A percentile compares a stretch with the other conserved stretches of the same genome.
These are phyloP conservation scores for Agrochola lychnidis DNA, from an alignment of 2,888 invertebrate genomes.

Conservation along the genomic window DNA sequence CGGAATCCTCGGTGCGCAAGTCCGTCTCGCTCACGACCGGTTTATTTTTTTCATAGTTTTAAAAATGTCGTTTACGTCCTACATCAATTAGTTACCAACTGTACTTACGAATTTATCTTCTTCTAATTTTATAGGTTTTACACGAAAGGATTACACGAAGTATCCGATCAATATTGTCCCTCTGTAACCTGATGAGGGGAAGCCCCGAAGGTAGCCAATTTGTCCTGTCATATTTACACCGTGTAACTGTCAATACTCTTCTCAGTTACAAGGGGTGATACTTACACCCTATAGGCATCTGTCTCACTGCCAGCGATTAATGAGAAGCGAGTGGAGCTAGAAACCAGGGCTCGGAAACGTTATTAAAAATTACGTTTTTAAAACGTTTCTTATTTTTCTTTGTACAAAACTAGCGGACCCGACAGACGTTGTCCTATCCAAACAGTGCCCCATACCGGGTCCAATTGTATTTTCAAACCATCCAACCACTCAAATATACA, in stretches of 20 bases:
- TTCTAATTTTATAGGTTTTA: too few species aligned
- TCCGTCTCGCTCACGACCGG: too few species aligned
- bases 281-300: slow-evolving; percentile 3
- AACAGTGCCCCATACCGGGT: too few species aligned
- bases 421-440: too few species aligned
- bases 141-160: too few species aligned
- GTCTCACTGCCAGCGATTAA: neutral
- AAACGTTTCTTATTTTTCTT: too few species aligned
- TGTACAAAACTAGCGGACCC: too few species aligned
- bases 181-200: slow-evolving; percentile 54
- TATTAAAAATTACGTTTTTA: too few species aligned
- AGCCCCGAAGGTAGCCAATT: slow-evolving; percentile 59
- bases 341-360: too few species aligned
- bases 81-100: neutral
- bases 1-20: too few species aligned
- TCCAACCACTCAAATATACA: too few species aligned
- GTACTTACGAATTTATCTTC: neutral
- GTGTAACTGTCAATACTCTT: slow-evolving; percentile 46
- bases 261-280: slow-evolving; percentile 47
- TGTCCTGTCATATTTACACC: slow-evolving; percentile 65
- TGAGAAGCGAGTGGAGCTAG: neutral
- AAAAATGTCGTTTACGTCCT: neutral
- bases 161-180: slow-evolving; percentile 55
- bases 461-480: too few species aligned
- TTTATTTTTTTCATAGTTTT: neutral